A percentile compares a stretch with the other conserved stretches of the same genome.
phyloP scores from a whole-genome alignment of 2,888 invertebrate genomes.

The Sinodicranocentrus sp. region DNA sequence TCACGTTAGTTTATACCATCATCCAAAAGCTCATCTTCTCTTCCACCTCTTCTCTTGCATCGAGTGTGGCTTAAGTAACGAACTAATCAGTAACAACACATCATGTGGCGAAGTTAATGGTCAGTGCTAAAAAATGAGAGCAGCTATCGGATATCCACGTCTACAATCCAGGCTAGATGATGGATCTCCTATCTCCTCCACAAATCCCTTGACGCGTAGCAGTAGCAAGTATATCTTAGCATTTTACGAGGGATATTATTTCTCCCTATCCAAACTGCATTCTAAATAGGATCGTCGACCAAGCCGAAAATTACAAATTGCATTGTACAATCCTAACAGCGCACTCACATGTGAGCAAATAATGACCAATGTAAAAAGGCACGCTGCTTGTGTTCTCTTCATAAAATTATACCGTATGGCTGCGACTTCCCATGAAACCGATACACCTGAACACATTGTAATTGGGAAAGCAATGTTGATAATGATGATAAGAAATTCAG shows the following conservation, averaged over 20 bases:
- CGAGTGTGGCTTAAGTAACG: slow-evolving; percentile 4
- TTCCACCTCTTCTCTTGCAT: too few species aligned
- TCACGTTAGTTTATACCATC: too few species aligned
- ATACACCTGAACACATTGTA: neutral
- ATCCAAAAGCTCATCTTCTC: too few species aligned
- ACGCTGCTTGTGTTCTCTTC: neutral
- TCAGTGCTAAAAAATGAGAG: neutral
- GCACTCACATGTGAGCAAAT: neutral
- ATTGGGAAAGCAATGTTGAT: slow-evolving; percentile 27
- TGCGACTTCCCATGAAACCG: neutral
- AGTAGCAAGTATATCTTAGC: neutral
- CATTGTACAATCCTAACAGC: too few species aligned
- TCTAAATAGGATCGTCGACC: too few species aligned
- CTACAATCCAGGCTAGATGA: neutral
- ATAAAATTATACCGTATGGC: neutral
- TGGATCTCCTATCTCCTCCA: neutral
- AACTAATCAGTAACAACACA: neutral
- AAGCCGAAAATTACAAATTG: too few species aligned
- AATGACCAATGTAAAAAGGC: neutral
- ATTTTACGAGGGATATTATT: too few species aligned
- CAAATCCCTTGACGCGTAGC: slow-evolving; percentile 2
- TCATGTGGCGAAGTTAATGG: neutral
- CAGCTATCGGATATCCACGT: neutral
- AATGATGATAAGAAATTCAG: slow-evolving; percentile 10
- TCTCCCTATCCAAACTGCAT: too few species aligned